phyloP scores from a whole-genome alignment of 2,797 vertebrate species.

The Pangasius krempfi region DNA sequence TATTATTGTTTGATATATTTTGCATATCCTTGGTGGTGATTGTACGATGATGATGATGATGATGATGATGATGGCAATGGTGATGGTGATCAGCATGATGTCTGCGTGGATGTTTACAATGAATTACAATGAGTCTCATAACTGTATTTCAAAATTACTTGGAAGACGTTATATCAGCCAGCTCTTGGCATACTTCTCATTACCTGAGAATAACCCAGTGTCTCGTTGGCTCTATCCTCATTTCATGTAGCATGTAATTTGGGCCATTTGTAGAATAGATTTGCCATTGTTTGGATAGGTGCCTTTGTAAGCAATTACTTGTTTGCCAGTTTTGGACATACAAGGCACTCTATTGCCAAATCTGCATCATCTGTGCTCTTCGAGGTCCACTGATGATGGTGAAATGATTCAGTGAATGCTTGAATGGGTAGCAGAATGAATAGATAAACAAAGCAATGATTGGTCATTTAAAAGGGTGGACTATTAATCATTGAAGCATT shows the following conservation, averaged over 20 bases:
- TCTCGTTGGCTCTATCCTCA: conserved; percentile 22
- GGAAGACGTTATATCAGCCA: background rate
- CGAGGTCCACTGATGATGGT: background rate
- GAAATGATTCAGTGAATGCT: background rate
- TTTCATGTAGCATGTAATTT: conserved; percentile 37
- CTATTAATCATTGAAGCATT: background rate
- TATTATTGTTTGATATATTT: conserved; percentile 2
- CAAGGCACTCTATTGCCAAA: conserved; percentile 12
- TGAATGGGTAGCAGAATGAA: conserved; percentile 10
- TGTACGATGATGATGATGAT: background rate
- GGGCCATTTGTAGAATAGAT: conserved; percentile 37
- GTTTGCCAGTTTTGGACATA: conserved; percentile 30
- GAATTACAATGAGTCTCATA: background rate
- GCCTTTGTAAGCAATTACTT: conserved; percentile 43
- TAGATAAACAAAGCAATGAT: background rate
- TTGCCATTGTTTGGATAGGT: conserved; percentile 22
- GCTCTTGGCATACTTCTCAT: conserved; percentile 22
- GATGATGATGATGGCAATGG: background rate
- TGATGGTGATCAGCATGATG: conserved; percentile 24
- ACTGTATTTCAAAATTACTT: conserved; percentile 30
- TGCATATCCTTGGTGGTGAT: background rate
- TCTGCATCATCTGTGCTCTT: background rate
- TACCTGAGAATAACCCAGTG: conserved; percentile 42
- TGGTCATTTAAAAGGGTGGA: background rate
- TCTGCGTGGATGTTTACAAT: background rate